These are phyloP conservation scores for Hippolais icterina DNA, from an alignment of 2,113 vertebrate species.

Conservation along the genomic window DNA sequence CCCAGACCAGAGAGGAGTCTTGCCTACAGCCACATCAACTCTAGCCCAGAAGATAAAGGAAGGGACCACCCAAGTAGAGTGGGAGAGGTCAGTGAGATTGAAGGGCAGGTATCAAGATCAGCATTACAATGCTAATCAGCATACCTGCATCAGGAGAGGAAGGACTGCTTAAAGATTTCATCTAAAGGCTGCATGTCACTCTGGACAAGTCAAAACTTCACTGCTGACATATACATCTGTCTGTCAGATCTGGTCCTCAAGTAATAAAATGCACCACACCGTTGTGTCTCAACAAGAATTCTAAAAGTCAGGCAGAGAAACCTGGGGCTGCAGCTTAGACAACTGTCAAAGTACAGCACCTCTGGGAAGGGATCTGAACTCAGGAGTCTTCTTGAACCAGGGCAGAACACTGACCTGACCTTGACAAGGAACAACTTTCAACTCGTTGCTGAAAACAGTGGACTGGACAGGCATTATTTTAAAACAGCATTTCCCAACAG, in stretches of 20 bases:
- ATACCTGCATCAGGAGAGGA: not conserved
- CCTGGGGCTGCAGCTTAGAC: not conserved
- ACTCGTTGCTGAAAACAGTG: not conserved
- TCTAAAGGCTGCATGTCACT: not conserved
- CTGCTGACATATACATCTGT: not conserved
- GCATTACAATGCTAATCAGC: not conserved
- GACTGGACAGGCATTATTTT: not conserved
- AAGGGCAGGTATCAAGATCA: not conserved
- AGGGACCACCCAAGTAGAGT: not conserved
- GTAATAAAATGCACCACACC: not conserved
- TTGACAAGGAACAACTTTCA: not conserved
- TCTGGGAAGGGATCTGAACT: not conserved
- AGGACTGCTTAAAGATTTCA: not conserved
- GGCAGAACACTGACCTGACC: not conserved
- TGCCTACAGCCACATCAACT: not conserved
- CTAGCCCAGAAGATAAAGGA: not conserved
- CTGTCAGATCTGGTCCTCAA: not conserved
- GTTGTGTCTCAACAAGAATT: not conserved
- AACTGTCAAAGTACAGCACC: not conserved
- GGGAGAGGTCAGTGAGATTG: not conserved
- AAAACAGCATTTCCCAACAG: not conserved
- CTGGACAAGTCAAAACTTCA: not conserved
- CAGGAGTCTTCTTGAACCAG: not conserved
- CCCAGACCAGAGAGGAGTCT: not conserved
- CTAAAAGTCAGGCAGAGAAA: not conserved